These are phyloP conservation scores for Pongo abelii DNA, from an alignment of 2,113 vertebrate species.

Conservation along the genomic window DNA sequence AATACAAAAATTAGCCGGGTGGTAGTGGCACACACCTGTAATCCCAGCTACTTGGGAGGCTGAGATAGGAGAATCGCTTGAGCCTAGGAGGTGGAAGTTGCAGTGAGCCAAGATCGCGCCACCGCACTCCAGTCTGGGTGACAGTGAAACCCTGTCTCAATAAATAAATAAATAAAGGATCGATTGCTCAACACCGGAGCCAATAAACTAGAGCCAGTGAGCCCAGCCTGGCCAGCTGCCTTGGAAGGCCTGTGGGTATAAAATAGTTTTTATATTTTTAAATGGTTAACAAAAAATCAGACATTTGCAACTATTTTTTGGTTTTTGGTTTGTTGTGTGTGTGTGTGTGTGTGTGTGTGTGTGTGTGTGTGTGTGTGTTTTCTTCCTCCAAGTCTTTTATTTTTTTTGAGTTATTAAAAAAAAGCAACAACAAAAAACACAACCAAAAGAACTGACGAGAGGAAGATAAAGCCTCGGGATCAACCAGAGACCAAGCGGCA, in stretches of 20 bases:
- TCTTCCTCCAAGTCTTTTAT: constrained; percentile 61
- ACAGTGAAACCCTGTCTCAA: too few species aligned
- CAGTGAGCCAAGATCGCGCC: too few species aligned
- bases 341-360: too few species aligned
- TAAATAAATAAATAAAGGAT: not conserved
- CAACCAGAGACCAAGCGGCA: not conserved
- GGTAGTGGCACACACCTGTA: accelerated
- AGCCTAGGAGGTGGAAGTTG: too few species aligned
- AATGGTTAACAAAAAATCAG: not conserved
- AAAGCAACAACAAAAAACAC: not conserved
- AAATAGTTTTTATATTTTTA: not conserved
- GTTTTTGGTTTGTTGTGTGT: too few species aligned
- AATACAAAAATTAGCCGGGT: too few species aligned
- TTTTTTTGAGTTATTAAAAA: not conserved
- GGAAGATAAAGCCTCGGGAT: not conserved
- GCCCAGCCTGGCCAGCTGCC: not conserved
- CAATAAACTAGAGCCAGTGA: not conserved
- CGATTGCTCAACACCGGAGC: not conserved
- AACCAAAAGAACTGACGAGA: not conserved
- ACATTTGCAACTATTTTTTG: too few species aligned
- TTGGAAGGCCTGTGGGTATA: not conserved
- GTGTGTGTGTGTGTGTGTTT: too few species aligned
- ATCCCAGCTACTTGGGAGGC: too few species aligned
- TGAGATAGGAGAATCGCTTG: too few species aligned
- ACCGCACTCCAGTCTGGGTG: too few species aligned